Base-by-base conservation (phyloP, 2,797 vertebrate species). In the Setipinna tenuifilis region DNA sequence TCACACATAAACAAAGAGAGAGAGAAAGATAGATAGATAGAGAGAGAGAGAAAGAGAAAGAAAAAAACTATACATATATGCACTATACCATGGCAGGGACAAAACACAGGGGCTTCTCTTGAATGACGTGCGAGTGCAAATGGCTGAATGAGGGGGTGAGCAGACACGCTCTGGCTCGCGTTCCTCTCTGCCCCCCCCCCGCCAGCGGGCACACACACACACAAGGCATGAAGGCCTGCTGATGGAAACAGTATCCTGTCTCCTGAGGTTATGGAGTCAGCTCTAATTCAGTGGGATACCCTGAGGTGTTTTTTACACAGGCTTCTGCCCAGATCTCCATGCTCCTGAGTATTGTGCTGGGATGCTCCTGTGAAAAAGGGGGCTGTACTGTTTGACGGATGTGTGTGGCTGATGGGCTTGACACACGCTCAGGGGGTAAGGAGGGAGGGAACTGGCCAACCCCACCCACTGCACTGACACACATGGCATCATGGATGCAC, bases 351-450 rank as follows among this genome's bases (percentile, higher is more conserved):
- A 2, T 21, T 54, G 41, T 61, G 61, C 48, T 21, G 48, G 81
- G 62, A 83, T 31, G 57, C 81, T 62, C 85, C 48, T 50, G 9
- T 14, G 61, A 12, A 28, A 14, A 2, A 14, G 28, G 65, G 14
- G 25, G 65, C 28, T 31, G 68, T 41, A 0, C 4, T 41, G 68
- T 41, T 41, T 75, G 68, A 75, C 14, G 31, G 28, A 71, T 35
- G 65, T 3, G 28, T 71, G 25, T 16, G 25, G 46, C 11, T 68
- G 83, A 83, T 71, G 83, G 35, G 83, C 44, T 71, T 28, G 62
- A 83, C 61, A 71, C 44, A 28, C 9, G 23, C 83, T 46, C n/a
- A 84, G 46, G 62, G 62, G 62, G 12, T 1, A 19, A 9, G 16
- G 31, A 6, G 17, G 16, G 68, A 75, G 11, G 11, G 1, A 14